Conservation (phyloP, 2,888 invertebrate species). For the Gnatocerus cornutus region DNA sequence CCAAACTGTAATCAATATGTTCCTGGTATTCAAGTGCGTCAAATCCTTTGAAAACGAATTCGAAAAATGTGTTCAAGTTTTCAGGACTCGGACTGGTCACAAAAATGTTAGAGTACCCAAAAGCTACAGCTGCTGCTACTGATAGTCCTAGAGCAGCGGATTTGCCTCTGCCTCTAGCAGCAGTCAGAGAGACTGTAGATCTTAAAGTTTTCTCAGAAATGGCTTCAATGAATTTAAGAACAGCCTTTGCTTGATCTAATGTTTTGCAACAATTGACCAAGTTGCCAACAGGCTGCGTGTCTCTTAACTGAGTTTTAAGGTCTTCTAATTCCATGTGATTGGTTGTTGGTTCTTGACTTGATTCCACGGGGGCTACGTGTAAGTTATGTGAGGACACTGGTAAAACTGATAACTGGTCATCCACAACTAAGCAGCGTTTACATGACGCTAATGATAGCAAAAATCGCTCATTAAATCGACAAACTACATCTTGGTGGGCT, state of each 20-base stretch:
- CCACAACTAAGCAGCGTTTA: slow-evolving; percentile 91
- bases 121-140: slow-evolving; percentile 88
- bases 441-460: slow-evolving; percentile 92
- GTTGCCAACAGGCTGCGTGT: slow-evolving; percentile 93
- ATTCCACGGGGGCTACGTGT: slow-evolving; percentile 83
- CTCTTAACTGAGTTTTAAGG: slow-evolving; percentile 87
- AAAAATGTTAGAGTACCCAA: slow-evolving; percentile 91
- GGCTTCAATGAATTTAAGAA: slow-evolving; percentile 94
- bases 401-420: slow-evolving; percentile 92
- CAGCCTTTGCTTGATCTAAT: slow-evolving; percentile 93
- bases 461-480: slow-evolving; percentile 97
- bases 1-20: slow-evolving; percentile 94
- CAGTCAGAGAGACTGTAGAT: slow-evolving; percentile 95
- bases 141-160: slow-evolving; percentile 97
- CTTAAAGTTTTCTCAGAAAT: slow-evolving; percentile 92
- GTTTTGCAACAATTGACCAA: slow-evolving; percentile 93
- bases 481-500: slow-evolving; percentile 92
- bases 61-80: slow-evolving; percentile 97
- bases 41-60: slow-evolving; percentile 96
- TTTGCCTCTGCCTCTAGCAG: slow-evolving; percentile 97
- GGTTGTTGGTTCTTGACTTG: slow-evolving; percentile 70
- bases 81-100: slow-evolving; percentile 99
- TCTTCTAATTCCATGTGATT: slow-evolving; percentile 76
- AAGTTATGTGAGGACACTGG: slow-evolving; percentile 93
- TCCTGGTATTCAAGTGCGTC: slow-evolving; percentile 96